phyloP scores from a whole-genome alignment of 1,140 invertebrate species.

The Geopemphigus sp. region DNA sequence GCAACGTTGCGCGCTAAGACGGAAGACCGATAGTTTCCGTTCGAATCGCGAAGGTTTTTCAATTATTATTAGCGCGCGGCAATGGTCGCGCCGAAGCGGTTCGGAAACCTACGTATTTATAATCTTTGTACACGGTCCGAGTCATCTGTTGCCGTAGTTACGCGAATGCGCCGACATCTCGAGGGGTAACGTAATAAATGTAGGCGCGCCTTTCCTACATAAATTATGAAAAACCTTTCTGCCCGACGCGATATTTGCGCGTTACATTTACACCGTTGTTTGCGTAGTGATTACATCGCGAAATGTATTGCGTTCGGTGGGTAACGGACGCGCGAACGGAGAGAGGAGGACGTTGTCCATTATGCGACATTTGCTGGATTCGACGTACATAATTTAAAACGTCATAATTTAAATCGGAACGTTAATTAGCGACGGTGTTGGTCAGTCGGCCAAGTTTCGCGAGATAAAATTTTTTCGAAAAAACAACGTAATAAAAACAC shows the following conservation, averaged over 20 bases:
- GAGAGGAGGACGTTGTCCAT: background rate
- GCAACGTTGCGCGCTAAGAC: too few relatives aligned
- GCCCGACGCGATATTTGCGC: background rate
- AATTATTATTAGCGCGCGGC: too few relatives aligned
- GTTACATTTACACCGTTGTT: background rate
- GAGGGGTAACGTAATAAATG: conserved; percentile 22
- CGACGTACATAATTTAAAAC: background rate
- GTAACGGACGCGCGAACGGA: background rate
- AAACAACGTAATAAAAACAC: too few relatives aligned
- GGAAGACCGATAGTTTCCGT: too few relatives aligned
- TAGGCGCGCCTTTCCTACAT: conserved; percentile 22
- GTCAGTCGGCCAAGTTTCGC: too few relatives aligned
- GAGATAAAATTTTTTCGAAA: too few relatives aligned
- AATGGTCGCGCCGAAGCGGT: too few relatives aligned
- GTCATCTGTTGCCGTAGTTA: conserved; percentile 5
- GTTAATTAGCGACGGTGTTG: too few relatives aligned
- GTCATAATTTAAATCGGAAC: background rate
- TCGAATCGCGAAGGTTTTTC: too few relatives aligned
- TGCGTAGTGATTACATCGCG: background rate
- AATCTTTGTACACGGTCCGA: background rate
- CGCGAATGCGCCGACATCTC: background rate
- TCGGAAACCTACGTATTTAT: background rate
- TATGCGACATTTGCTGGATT: background rate
- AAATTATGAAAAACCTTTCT: conserved; percentile 15
- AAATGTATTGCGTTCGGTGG: background rate